Evolutionary conservation across 2,113 vertebrate species (phyloP), one percentile per base, ranked within the genome.

Genomic region (Peromyscus californicus): DNA sequence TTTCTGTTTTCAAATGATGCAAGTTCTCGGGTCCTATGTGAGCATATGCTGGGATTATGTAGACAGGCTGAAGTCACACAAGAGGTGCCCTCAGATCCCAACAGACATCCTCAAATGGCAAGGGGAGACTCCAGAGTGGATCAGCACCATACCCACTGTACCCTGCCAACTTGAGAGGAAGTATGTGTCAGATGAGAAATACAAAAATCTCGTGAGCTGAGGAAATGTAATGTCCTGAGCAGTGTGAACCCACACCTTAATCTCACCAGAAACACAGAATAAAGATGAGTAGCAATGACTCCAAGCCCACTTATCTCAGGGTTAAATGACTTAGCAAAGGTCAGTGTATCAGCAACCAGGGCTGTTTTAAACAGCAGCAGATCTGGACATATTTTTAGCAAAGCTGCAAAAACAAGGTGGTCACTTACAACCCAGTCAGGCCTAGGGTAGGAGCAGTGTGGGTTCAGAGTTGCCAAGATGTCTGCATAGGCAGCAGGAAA

Each of bases 391-490:
- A 96, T 74, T 78, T 78, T 95, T 87, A 93, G 54, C 8, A 85
- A 90, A 96, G 1, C 33, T 1, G 83, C 96, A 90, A 89, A 95
- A 93, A 51, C 65, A 93, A 10, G 7, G 61, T 2, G 2, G 12
- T 84, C 54, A 67, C 2, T 95, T 29, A 95, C 61, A 59, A 84
- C 21, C 51, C 39, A 76, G 11, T 74, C 59, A 91, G 80, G 22
- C 3, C 65, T 92, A 31, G 8, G 26, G 51, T 54, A 17, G 87
- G 13, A 76, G 84, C 7, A 85, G 31, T 17, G 4, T 70, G 70
- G 61, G 22, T n/a, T 96, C 76, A 54, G 45, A 90, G 85, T 54
- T 90, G 75, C 48, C 82, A 74, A 90, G 26, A n/a, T 67, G 24
- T 7, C 15, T 96, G 72, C 33, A 86, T 31, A 48, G 59, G 57